A percentile compares a stretch with the other conserved stretches of the same genome.
Conservation (phyloP, 2,113 vertebrate species). For the Thalassoma bifasciatum region DNA sequence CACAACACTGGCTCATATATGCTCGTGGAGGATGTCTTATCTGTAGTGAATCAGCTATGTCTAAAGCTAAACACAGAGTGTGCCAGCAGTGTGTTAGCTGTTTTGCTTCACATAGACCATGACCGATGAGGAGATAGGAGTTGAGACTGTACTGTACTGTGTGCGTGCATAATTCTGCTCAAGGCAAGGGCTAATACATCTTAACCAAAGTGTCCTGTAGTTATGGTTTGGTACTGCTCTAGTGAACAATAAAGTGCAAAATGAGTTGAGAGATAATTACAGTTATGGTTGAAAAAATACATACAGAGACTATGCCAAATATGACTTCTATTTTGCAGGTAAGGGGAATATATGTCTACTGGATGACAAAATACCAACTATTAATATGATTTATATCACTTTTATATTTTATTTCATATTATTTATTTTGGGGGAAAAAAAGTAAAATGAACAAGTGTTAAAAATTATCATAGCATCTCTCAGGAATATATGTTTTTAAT, state of each 20-base stretch:
- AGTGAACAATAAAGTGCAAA: too few species aligned
- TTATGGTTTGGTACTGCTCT: neutral
- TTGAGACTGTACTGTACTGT: constrained; percentile 5
- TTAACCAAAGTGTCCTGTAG: neutral
- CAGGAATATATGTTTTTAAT: too few species aligned
- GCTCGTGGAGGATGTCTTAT: constrained; percentile 35
- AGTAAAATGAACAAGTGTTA: too few species aligned
- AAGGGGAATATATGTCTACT: too few species aligned
- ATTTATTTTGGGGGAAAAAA: too few species aligned
- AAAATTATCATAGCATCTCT: too few species aligned
- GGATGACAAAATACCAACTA: too few species aligned
- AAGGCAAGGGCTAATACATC: neutral
- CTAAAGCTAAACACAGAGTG: constrained; percentile 45
- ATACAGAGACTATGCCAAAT: too few species aligned
- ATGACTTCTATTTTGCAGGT: neutral
- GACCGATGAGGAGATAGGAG: constrained; percentile 34
- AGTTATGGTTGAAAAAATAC: too few species aligned
- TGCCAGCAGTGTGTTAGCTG: constrained; percentile 46
- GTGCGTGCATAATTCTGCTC: neutral
- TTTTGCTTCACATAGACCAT: constrained; percentile 36
- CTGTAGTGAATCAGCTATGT: constrained; percentile 40
- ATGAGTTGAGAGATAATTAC: too few species aligned
- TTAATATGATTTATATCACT: too few species aligned
- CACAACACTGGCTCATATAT: constrained; percentile 45
- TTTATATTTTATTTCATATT: too few species aligned